phyloP scores from a whole-genome alignment of 2,797 vertebrate species.

The Enteromius trimaculatus region DNA sequence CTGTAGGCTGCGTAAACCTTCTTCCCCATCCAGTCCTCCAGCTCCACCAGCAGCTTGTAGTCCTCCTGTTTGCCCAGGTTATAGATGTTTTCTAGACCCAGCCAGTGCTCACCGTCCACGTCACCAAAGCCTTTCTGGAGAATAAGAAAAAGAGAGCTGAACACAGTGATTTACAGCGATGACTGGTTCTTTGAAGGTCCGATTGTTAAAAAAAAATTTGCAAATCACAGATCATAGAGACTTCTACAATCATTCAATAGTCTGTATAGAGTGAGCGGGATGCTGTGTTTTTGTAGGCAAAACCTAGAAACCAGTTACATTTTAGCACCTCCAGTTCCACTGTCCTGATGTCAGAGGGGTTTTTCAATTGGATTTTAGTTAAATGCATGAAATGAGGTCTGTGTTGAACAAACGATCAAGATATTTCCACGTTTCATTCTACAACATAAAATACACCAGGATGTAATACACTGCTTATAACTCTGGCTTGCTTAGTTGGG shows the following conservation, averaged over 20 bases:
- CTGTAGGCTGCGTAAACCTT: constrained; percentile 97
- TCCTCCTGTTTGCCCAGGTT: constrained; percentile 91
- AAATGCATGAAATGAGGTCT: neutral
- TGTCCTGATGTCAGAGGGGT: neutral
- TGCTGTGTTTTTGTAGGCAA: too few species aligned
- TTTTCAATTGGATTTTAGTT: neutral
- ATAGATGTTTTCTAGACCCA: constrained; percentile 93
- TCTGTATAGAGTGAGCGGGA: too few species aligned
- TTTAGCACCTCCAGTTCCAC: neutral
- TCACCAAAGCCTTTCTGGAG: constrained; percentile 95
- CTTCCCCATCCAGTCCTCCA: constrained; percentile 98
- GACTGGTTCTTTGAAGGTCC: neutral
- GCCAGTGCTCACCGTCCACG: constrained; percentile 93
- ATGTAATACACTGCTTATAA: too few species aligned
- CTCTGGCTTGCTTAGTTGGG: too few species aligned
- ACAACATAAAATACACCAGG: neutral
- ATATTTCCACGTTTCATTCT: neutral
- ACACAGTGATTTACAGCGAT: neutral
- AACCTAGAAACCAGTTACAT: neutral
- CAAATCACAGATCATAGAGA: neutral
- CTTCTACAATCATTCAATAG: too few species aligned
- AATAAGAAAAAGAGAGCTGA: constrained; percentile 60
- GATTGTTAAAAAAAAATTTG: neutral
- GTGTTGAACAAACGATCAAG: neutral
- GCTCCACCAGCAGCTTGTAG: constrained; percentile 92